Conservation (phyloP, 2,113 vertebrate genomes). For the Hippopotamus amphibius region DNA sequence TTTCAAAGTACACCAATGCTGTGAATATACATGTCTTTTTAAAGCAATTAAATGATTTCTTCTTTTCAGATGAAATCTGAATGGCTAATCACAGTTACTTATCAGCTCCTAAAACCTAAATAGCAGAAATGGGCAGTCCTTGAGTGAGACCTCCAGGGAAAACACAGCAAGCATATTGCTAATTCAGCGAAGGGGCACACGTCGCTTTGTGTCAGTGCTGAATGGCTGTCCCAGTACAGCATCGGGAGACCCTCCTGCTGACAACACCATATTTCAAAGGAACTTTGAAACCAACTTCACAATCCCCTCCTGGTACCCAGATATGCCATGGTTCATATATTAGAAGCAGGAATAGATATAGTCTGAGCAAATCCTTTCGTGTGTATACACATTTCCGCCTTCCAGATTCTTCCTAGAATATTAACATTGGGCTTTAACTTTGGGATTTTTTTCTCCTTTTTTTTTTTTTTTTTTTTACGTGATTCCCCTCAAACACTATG, state of each 20-base stretch:
- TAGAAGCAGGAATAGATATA: not conserved
- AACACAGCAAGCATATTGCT: not conserved
- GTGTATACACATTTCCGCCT: conserved; percentile 39
- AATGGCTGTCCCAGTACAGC: not conserved
- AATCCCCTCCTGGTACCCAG: conserved; percentile 20
- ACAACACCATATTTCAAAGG: conserved; percentile 64
- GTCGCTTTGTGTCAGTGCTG: not conserved
- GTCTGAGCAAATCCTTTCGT: conserved; percentile 1
- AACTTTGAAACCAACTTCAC: conserved; percentile 56
- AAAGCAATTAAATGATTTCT: conserved; percentile 64
- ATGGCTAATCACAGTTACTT: conserved; percentile 72
- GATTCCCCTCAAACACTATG: not conserved
- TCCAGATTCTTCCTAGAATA: conserved; percentile 40
- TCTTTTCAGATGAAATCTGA: conserved; percentile 68
- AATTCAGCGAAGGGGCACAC: not conserved
- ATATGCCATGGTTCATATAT: not conserved
- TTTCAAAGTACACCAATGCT: conserved; percentile 40
- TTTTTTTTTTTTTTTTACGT: not conserved
- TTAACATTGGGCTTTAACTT: conserved; percentile 41
- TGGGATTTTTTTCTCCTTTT: not conserved
- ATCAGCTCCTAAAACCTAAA: conserved; percentile 62
- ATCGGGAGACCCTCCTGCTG: conserved; percentile 48
- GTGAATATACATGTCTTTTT: conserved; percentile 27
- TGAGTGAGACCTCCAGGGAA: conserved; percentile 26
- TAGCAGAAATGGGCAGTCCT: conserved; percentile 12